phyloP scores from a whole-genome alignment of 1,140 invertebrate species.

The Rhizoglyphus robini region DNA sequence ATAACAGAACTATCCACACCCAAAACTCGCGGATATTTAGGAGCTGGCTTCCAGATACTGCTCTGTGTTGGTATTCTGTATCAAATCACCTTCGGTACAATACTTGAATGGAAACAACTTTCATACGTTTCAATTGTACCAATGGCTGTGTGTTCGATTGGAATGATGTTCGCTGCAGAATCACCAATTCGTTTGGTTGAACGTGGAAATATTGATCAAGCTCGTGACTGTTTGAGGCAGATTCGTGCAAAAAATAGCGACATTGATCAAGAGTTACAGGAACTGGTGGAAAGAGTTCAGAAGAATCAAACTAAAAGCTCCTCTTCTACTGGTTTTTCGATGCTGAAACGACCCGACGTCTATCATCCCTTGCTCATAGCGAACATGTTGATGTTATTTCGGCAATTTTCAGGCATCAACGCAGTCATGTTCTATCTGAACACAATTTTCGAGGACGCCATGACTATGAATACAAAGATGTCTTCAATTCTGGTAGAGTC shows the following conservation, averaged over 20 bases:
- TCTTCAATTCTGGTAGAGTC: slow-evolving; percentile 67
- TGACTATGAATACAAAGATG: slow-evolving; percentile 42
- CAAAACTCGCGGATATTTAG: slow-evolving; percentile 59
- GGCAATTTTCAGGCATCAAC: slow-evolving; percentile 82
- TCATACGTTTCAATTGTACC: not conserved
- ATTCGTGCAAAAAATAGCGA: slow-evolving; percentile 9
- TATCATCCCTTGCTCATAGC: slow-evolving; percentile 59
- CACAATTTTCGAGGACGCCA: slow-evolving; percentile 58
- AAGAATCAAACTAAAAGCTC: not conserved
- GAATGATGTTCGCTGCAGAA: slow-evolving; percentile 17
- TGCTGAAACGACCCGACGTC: slow-evolving; percentile 45
- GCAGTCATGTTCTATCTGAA: slow-evolving; percentile 84
- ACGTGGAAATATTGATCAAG: not conserved
- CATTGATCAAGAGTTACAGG: not conserved
- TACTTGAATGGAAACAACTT: slow-evolving; percentile 7
- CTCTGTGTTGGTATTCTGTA: not conserved
- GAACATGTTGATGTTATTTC: slow-evolving; percentile 78
- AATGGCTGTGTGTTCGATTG: slow-evolving; percentile 9
- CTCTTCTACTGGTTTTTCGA: not conserved
- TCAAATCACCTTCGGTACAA: not conserved
- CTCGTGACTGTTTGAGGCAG: not conserved
- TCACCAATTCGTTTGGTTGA: slow-evolving; percentile 11
- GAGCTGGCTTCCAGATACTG: slow-evolving; percentile 57
- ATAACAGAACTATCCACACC: slow-evolving; percentile 76
- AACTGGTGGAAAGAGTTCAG: not conserved